phyloP scores from a whole-genome alignment of 2,113 vertebrate genomes.

The Psilopogon haemacephalus region DNA sequence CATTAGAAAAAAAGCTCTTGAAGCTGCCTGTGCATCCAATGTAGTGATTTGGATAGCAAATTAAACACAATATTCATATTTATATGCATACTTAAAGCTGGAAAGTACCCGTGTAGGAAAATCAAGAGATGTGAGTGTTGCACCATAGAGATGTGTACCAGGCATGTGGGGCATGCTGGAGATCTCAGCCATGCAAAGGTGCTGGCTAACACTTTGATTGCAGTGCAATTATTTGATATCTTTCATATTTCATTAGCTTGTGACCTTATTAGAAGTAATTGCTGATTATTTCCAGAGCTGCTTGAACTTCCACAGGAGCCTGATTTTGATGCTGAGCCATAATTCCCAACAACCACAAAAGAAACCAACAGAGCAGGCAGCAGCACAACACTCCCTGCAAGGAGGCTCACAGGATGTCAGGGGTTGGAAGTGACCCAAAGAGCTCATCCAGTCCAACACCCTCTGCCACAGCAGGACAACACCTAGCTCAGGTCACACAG shows the following conservation, averaged over 20 bases:
- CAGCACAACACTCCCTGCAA: neutral
- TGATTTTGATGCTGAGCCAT: neutral
- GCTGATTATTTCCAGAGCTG: neutral
- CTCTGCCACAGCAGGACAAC: too few species aligned
- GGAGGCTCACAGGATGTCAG: too few species aligned
- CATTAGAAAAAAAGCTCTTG: neutral
- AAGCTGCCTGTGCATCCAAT: slow-evolving; percentile 1
- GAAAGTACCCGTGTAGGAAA: slow-evolving; percentile 46
- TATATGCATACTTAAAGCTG: neutral
- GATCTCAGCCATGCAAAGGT: neutral
- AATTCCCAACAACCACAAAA: neutral
- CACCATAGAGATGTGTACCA: neutral
- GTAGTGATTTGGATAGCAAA: slow-evolving; percentile 28
- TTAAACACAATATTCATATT: slow-evolving; percentile 36
- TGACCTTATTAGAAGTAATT: neutral
- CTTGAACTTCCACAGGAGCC: neutral
- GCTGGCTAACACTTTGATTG: slow-evolving; percentile 1
- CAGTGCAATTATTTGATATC: neutral
- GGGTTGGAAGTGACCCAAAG: too few species aligned
- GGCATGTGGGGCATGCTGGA: neutral
- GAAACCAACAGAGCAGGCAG: neutral
- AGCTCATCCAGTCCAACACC: too few species aligned
- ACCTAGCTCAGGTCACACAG: too few species aligned
- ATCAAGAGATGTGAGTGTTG: neutral
- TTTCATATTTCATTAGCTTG: neutral